Conservation (phyloP, 2,888 invertebrate genomes). For the Eulithis prunata region DNA sequence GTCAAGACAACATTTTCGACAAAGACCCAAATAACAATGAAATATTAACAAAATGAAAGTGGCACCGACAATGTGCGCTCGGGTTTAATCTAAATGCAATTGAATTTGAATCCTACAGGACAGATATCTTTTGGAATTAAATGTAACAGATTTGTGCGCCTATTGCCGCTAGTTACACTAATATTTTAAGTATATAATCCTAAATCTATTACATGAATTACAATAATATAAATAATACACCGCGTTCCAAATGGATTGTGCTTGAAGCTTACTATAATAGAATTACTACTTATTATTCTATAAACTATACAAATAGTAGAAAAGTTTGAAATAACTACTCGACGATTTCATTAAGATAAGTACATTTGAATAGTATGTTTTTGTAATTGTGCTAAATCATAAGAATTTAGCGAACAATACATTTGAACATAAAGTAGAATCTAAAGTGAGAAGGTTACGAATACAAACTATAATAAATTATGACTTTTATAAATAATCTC, state of each 20-base stretch:
- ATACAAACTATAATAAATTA: slow-evolving; percentile 4
- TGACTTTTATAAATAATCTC: not conserved
- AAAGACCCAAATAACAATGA: slow-evolving; percentile 39
- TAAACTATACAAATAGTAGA: slow-evolving; percentile 45
- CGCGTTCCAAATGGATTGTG: slow-evolving; percentile 59
- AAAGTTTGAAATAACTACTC: slow-evolving; percentile 50
- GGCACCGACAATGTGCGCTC: slow-evolving; percentile 27
- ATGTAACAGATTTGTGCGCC: slow-evolving; percentile 54
- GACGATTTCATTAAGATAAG: slow-evolving; percentile 30
- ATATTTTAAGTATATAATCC: slow-evolving; percentile 57
- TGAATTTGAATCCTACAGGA: slow-evolving; percentile 41
- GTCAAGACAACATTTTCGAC: slow-evolving; percentile 62
- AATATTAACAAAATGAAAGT: not conserved
- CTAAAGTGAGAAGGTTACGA: slow-evolving; percentile 10
- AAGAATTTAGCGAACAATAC: not conserved
- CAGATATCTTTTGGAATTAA: slow-evolving; percentile 44
- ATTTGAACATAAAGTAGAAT: not conserved
- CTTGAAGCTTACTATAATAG: slow-evolving; percentile 56
- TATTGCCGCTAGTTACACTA: slow-evolving; percentile 61
- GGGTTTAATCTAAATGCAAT: slow-evolving; percentile 39
- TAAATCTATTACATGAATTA: slow-evolving; percentile 61
- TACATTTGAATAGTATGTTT: slow-evolving; percentile 6
- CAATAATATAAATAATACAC: slow-evolving; percentile 49
- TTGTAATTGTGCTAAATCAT: slow-evolving; percentile 1
- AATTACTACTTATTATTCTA: slow-evolving; percentile 40